Conservation (phyloP, 2,113 vertebrate genomes). For the Crocuta crocuta region DNA sequence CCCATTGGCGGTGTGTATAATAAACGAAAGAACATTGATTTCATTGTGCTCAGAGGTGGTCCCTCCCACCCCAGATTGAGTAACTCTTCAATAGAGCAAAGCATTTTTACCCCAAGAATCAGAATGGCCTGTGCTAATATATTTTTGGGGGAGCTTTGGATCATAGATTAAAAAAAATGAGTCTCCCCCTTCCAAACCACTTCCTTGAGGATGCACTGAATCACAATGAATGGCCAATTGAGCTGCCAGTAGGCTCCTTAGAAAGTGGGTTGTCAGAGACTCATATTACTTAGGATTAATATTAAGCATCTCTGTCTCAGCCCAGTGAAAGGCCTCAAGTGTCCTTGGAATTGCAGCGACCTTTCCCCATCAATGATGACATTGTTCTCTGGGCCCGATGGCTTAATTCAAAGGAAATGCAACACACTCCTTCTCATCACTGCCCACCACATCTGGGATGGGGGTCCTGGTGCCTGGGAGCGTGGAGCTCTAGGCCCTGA, state of each 20-base stretch:
- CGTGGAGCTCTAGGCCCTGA: slow-evolving; percentile 8
- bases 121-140: not conserved
- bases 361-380: slow-evolving; percentile 86
- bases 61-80: not conserved
- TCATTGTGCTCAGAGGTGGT: not conserved
- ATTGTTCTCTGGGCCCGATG: slow-evolving; percentile 79
- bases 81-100: not conserved
- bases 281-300: slow-evolving; percentile 83
- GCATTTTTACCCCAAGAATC: not conserved
- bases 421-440: slow-evolving; percentile 58
- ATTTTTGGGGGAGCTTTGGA: not conserved
- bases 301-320: slow-evolving; percentile 83
- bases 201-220: slow-evolving; percentile 67
- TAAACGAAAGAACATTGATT: slow-evolving; percentile 48
- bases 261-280: slow-evolving; percentile 79
- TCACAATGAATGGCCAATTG: slow-evolving; percentile 62
- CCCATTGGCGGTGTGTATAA: not conserved
- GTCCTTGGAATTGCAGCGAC: slow-evolving; percentile 87
- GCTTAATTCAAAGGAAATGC: slow-evolving; percentile 80
- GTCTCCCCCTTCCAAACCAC: slow-evolving; percentile 44
- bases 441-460: slow-evolving; percentile 74
- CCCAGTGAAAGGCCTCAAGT: slow-evolving; percentile 85
- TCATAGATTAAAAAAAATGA: slow-evolving; percentile 46
- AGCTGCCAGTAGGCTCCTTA: slow-evolving; percentile 69
- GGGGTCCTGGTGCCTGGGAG: not conserved